Percentiles rank a stretch among this genome's conserved stretches.
phyloP scores from a whole-genome alignment of 2,797 vertebrate genomes.

The Neosalanx taihuensis region DNA sequence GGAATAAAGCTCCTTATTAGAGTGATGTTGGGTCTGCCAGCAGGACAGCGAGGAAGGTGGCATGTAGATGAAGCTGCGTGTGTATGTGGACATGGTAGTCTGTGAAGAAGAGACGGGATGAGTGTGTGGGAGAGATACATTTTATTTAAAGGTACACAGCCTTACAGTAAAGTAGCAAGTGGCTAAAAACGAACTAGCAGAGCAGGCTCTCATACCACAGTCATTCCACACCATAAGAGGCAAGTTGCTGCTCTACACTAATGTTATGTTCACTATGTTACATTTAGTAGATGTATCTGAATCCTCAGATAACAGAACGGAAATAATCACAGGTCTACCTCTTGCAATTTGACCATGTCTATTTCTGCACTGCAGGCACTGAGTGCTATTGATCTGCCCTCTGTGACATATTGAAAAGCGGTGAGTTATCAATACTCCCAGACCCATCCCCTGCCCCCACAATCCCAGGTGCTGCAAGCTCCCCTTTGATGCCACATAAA shows the following conservation, averaged over 20 bases:
- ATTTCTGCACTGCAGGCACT: constrained; percentile 49
- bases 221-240: not conserved
- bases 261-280: too few relatives aligned
- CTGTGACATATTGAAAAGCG: constrained; percentile 25
- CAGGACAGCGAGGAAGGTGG: not conserved
- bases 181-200: not conserved
- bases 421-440: constrained; percentile 43
- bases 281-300: too few relatives aligned
- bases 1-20: constrained; percentile 7
- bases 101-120: not conserved
- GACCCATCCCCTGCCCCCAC: constrained; percentile 19
- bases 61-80: not conserved
- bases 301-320: not conserved
- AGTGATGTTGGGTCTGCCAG: not conserved
- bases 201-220: not conserved
- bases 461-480: constrained; percentile 10
- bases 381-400: constrained; percentile 58
- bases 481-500: not conserved
- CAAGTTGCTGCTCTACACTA: not conserved
- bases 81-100: not conserved
- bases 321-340: not conserved
- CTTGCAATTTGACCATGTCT: constrained; percentile 43
- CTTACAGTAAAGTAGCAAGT: too few relatives aligned
- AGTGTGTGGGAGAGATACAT: not conserved
- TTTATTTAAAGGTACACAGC: not conserved